Evolutionary conservation across 2,797 vertebrate species (phyloP), one percentile per base, ranked within the genome.

Genomic region (Premnoplex brunnescens): DNA sequence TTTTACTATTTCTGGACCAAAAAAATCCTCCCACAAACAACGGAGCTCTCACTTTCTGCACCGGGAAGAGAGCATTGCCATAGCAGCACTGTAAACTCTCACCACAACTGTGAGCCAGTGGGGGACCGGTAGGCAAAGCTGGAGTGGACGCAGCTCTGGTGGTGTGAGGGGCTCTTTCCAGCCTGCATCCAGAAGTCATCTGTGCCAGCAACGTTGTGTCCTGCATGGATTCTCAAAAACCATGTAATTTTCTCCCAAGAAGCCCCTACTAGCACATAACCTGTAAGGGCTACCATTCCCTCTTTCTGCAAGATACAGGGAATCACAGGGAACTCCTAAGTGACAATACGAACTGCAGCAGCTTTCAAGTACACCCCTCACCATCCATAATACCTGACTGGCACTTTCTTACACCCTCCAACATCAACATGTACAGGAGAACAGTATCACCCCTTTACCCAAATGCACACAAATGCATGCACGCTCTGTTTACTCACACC

Each of bases 111-210:
- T 27, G 20, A 80, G 48, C 19, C 51, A n/a, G 55, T 7, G 9
- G 14, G 46, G 69, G 67, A 74, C 20, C 15, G 21, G 18, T 3
- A 49, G 0, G 1, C 27, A 71, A 37, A 21, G 24, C 37, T 16
- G 26, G 2, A 46, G n/a, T 2, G 2, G n/a, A 44, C 6, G 3
- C 34, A 66, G 20, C 28, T 60, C 24, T 2, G 6, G 37, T 21
- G 32, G 32, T n/a, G 30, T 56, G 48, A 87, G 24, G 62, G 28
- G 54, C 34, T 52, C 6, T 32, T 21, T 71, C 59, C 49, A 52
- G 32, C 21, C 28, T 71, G 36, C 18, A 67, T 10, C 54, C 32
- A 44, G 39, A 84, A 62, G 22, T 23, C 23, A 43, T 5, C 20
- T 22, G 7, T 24, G 37, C 16, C 22, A 44, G 28, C 30, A 37